Percentiles rank a stretch among this genome's conserved stretches.
Conservation (phyloP, 2,888 invertebrate species). For the Helicoverpa assulta region DNA sequence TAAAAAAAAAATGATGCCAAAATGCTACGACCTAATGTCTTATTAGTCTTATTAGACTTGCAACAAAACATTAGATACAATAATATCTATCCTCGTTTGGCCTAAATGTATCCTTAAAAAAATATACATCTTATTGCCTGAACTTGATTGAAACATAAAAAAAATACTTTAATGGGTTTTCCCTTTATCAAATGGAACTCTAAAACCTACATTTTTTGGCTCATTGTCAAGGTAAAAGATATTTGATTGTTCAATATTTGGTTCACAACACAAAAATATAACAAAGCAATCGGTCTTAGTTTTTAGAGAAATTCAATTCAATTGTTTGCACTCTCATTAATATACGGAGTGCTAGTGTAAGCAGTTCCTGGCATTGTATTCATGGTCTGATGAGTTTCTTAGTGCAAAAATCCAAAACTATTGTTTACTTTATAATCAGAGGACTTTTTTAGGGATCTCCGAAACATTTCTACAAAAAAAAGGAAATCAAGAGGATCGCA, state of each 20-base stretch:
- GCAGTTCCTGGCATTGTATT: constrained; percentile 43
- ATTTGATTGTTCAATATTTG: neutral
- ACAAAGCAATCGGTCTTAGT: neutral
- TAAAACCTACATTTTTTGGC: neutral
- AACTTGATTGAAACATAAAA: too few relatives aligned
- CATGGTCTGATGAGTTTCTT: constrained; percentile 23
- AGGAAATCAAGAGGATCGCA: too few relatives aligned
- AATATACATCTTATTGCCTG: too few relatives aligned
- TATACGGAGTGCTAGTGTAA: neutral
- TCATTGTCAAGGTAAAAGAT: constrained; percentile 39
- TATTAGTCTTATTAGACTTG: too few relatives aligned
- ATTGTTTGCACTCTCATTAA: constrained; percentile 32
- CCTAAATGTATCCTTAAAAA: too few relatives aligned
- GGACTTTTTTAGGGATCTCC: neutral
- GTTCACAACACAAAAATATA: neutral
- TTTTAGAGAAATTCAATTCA: constrained; percentile 15
- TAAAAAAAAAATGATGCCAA: too few relatives aligned
- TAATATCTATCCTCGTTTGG: too few relatives aligned
- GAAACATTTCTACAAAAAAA: neutral
- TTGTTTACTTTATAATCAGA: neutral
- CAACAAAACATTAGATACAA: too few relatives aligned
- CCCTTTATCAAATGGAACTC: neutral
- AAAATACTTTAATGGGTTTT: neutral
- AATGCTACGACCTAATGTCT: too few relatives aligned
- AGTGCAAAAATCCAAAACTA: neutral